These are phyloP conservation scores for Esox lucius DNA, from an alignment of 2,797 vertebrate genomes.

Conservation along the genomic window DNA sequence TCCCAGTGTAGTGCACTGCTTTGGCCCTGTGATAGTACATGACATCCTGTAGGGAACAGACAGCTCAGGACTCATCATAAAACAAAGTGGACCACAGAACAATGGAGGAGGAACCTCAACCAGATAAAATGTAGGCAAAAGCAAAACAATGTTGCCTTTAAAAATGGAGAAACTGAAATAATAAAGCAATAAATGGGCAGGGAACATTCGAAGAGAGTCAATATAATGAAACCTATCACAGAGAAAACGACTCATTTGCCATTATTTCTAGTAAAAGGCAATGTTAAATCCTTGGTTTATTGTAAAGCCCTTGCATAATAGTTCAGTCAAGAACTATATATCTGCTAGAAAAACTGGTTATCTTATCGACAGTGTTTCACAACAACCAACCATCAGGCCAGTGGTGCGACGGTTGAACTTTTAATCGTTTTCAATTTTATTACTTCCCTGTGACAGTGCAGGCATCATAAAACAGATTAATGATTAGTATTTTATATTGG, in stretches of 20 bases:
- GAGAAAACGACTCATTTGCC: neutral
- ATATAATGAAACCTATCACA: neutral
- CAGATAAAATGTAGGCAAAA: neutral
- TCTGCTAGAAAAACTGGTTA: neutral
- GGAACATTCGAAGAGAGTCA: no score
- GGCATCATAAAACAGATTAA: neutral
- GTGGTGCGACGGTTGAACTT: neutral
- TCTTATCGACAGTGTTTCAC: neutral
- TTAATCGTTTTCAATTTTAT: neutral
- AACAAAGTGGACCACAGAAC: neutral
- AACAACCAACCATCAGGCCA: neutral
- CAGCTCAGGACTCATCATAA: neutral
- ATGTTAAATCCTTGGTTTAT: neutral
- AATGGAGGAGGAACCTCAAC: neutral
- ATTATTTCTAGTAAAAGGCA: neutral
- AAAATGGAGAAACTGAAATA: neutral
- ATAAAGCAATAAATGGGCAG: neutral
- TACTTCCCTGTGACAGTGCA: neutral
- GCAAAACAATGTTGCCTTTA: neutral
- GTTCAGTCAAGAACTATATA: neutral
- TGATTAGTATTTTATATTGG: neutral
- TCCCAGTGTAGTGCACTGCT: neutral
- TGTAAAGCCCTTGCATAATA: neutral
- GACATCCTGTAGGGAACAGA: neutral
- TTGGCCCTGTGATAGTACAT: neutral